Evolutionary conservation across 2,888 invertebrate genomes (phyloP), one percentile per base, ranked within the genome.

Genomic region (Automeris io): DNA sequence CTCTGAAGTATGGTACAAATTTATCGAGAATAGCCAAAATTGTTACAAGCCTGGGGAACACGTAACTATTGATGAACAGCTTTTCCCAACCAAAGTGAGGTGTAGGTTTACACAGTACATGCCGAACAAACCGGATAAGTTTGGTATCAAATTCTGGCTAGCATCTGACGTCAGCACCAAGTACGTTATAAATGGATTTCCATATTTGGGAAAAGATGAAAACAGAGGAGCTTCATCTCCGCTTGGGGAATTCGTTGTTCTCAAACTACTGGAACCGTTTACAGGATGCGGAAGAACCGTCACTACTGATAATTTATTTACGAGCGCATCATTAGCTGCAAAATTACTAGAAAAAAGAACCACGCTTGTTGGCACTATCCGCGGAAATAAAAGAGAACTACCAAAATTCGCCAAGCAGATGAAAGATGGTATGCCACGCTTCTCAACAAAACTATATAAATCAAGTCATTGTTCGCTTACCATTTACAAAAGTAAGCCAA

Each of bases 101-200:
- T 62, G 59, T 38, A 45, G 42, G 35, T 65, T 59, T 51, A 53
- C 46, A 5, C 59, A 63, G 39, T 61, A 59, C 40, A 59, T 66
- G 52, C 45, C 51, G 18, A 59, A 57, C 35, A 65, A 66, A 41
- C 55, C 50, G 0, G 48, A 61, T 37, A 62, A 65, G 45, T 66
- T 60, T 54, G 58, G 57, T 6, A 58, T 57, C 12, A 59, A 57
- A 51, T 62, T 65, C 43, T 63, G 57, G 54, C 32, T 43, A 11
- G 24, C 25, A 8, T 24, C 9, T 24, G 35, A 25, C 25, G 35
- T 18, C 24, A 16, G 25, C 8, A 24, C 11, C n/a, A 13, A 9
- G 9, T 32, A 21, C 8, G 18, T 11, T 12, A 7, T 39, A 41
- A 36, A 39, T 39, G 39, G 31, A 7, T 23, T 23, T 23, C 23